Conservation (phyloP, 2,888 invertebrate genomes). For the Antheraea assamensis region DNA sequence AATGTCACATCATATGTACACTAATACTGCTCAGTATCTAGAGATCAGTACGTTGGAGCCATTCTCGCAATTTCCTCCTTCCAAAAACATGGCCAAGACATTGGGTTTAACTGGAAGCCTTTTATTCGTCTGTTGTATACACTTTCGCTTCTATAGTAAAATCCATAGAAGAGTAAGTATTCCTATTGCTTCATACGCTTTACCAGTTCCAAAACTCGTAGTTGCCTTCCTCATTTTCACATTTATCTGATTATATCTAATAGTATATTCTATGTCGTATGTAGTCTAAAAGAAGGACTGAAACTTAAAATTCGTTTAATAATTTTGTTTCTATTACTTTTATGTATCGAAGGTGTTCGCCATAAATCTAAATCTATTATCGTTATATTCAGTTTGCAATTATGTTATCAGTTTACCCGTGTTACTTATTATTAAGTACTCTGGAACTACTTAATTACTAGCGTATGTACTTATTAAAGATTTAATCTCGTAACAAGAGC, state of each 20-base stretch:
- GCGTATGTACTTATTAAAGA: too few relatives aligned
- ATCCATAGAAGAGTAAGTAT: conserved; percentile 73
- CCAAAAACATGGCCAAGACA: conserved; percentile 79
- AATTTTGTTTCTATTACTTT: too few relatives aligned
- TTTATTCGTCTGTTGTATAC: conserved; percentile 78
- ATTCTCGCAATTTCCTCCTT: conserved; percentile 85
- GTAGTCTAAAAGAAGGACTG: too few relatives aligned
- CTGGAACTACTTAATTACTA: too few relatives aligned
- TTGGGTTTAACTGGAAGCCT: conserved; percentile 78
- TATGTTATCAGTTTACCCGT: too few relatives aligned
- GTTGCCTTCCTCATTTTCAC: neutral
- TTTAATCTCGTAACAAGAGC: too few relatives aligned
- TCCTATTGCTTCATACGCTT: neutral
- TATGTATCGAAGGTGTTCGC: too few relatives aligned
- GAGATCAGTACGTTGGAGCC: conserved; percentile 88
- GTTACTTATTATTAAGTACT: too few relatives aligned
- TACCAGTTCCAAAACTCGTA: neutral
- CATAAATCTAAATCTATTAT: too few relatives aligned
- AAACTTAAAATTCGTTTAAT: too few relatives aligned
- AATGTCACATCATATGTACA: conserved; percentile 90
- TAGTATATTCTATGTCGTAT: neutral
- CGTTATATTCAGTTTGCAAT: too few relatives aligned
- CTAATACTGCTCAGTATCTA: conserved; percentile 89
- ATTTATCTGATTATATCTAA: neutral
- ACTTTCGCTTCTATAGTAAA: conserved; percentile 48